These are phyloP conservation scores for Phodopus roborovskii DNA, from an alignment of 2,113 vertebrate species.

Conservation along the genomic window DNA sequence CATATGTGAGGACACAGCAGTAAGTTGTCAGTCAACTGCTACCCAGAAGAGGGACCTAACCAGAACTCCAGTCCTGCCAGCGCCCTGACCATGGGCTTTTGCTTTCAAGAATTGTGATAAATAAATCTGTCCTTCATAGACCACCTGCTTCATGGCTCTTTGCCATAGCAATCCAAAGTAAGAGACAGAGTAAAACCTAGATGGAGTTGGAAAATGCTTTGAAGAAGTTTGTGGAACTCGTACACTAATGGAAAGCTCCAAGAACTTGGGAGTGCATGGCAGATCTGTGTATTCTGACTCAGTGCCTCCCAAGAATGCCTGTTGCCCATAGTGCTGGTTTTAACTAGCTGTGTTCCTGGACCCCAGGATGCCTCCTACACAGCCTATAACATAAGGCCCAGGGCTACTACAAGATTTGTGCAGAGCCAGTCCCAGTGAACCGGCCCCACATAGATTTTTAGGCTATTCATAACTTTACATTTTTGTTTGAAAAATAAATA, in stretches of 20 bases:
- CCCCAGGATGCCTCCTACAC: neutral
- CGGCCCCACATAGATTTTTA: neutral
- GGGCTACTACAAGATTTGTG: neutral
- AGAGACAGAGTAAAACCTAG: neutral
- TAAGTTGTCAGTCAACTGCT: neutral
- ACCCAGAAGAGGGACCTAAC: neutral
- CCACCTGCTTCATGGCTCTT: neutral
- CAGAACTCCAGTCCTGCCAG: neutral
- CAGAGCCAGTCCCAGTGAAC: neutral
- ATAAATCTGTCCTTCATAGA: neutral
- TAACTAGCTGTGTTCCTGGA: neutral
- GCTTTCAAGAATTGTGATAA: neutral
- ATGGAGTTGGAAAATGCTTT: neutral
- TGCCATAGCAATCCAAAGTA: neutral
- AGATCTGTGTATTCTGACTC: accelerated
- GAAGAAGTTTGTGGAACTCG: neutral
- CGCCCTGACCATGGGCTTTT: neutral
- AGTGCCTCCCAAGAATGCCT: neutral
- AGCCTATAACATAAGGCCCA: neutral
- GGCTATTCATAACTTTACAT: neutral
- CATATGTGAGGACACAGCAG: accelerated
- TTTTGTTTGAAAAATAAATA: neutral
- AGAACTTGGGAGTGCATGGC: accelerated
- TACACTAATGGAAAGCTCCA: neutral
- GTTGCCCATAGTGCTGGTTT: neutral